Evolutionary conservation across 1,140 invertebrate genomes (phyloP).

Genomic region (Aphelinus certus): DNA sequence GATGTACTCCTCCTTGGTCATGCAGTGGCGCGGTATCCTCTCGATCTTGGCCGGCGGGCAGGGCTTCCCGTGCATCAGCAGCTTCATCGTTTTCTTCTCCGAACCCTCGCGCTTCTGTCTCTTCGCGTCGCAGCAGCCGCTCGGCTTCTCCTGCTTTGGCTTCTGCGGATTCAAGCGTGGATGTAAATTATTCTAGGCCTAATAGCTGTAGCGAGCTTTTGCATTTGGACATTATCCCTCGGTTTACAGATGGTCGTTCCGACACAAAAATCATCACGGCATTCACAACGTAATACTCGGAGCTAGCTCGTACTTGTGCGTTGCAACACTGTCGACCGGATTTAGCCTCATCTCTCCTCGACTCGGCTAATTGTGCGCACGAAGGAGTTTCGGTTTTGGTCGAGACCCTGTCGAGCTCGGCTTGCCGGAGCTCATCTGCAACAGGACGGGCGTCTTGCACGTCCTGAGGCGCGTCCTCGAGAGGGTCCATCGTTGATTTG

Average conservation of each 20-base stretch:
- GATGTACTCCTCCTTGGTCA: slow-evolving; percentile 52
- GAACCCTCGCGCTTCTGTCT: slow-evolving; percentile 12
- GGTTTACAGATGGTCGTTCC: no score
- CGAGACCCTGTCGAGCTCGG: slow-evolving; percentile 39
- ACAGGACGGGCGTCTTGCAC: slow-evolving; percentile 48
- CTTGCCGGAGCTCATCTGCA: slow-evolving; percentile 48
- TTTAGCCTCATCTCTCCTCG: no score
- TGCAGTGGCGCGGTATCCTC: slow-evolving; percentile 48
- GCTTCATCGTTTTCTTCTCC: slow-evolving; percentile 30
- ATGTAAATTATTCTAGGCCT: no score
- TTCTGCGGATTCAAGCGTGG: neutral
- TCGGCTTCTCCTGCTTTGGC: no score
- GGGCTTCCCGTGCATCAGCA: slow-evolving; percentile 46
- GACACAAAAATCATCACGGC: no score
- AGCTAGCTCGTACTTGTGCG: no score
- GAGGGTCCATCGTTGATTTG: slow-evolving; percentile 47
- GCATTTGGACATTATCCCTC: no score
- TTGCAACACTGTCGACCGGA: no score
- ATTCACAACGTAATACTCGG: no score
- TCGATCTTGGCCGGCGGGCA: slow-evolving; percentile 46
- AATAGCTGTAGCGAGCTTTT: no score
- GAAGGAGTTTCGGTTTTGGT: no score
- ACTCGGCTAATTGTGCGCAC: no score
- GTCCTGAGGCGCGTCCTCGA: slow-evolving; percentile 51
- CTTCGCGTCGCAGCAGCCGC: slow-evolving; percentile 12